Conservation (phyloP, 2,113 vertebrate species). For the Syrmaticus mikado region DNA sequence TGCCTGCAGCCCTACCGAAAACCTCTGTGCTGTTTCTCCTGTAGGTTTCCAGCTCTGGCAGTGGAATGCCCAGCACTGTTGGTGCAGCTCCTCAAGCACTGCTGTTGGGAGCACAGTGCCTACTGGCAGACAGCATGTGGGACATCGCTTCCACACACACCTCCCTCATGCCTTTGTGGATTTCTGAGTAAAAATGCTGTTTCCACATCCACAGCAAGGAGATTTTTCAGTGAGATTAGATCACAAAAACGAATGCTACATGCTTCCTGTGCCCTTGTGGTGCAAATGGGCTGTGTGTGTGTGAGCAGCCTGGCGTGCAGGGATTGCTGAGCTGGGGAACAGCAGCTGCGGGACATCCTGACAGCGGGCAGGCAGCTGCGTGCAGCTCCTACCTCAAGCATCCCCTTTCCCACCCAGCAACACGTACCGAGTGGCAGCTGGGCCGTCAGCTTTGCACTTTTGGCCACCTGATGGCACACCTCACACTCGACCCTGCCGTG, state of each 20-base stretch:
- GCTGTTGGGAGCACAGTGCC: background rate
- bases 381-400: background rate
- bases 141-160: fast-evolving
- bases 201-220: background rate
- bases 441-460: background rate
- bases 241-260: background rate
- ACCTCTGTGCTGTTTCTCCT: background rate
- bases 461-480: background rate
- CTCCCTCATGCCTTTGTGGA: fast-evolving
- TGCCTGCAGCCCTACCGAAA: background rate
- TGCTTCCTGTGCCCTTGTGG: background rate
- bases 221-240: background rate
- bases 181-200: background rate
- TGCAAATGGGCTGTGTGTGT: background rate
- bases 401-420: background rate
- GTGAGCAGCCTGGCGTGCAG: background rate
- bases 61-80: background rate
- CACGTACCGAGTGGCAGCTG: background rate
- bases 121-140: background rate
- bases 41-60: background rate
- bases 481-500: conserved; percentile 17
- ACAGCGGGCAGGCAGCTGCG: background rate
- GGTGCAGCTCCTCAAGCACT: background rate
- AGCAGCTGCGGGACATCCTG: background rate
- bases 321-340: background rate